Evolutionary conservation across 2,888 invertebrate species (phyloP), one percentile per base, ranked within the genome.

Genomic region (Schizotus pectinicornis): DNA sequence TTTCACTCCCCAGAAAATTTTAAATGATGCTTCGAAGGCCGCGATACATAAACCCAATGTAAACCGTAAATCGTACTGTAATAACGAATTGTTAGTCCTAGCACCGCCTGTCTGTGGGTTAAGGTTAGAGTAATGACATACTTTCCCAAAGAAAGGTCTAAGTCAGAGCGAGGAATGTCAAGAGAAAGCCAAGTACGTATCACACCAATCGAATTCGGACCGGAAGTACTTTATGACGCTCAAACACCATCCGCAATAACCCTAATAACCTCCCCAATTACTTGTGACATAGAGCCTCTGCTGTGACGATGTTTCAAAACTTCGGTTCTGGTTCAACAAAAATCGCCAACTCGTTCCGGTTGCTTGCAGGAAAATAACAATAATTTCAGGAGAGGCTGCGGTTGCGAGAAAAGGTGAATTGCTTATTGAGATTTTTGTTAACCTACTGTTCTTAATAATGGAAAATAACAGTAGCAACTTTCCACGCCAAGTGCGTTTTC

Each of bases 71-170:
- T 22, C 22, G 22, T 22, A 22, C 22, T 22, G 22, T 22, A 22
- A 22, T 22, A 22, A 22, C 5, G 22, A 49, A 48, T 47, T 31
- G 48, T 47, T 46, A 39, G 35, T 33, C 47, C 47, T 37, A 35
- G 13, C 37, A 30, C 36, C 22, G 22, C 41, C 45, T 49, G 13
- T 45, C 42, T 69, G 61, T 76, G 70, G 79, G 79, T 79, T 78
- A 79, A 79, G 79, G 79, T 78, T 79, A 76, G 67, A 72, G 67
- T 71, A 74, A 65, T 78, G 79, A 76, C 79, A 79, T 70, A 79
- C 79, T 79, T 79, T 79, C 79, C 69, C 74, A 68, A 75, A 70
- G 79, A 79, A 79, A 79, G 79, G 79, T 77, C 77, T 77, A 73
- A 76, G 78, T 76, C 77, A 77, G 63, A 66, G 70, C 63, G 61